phyloP scores from a whole-genome alignment of 30 jellyfish, hydroid and myxozoan species.

The Aurelia aurita complex sp. Pacific region DNA sequence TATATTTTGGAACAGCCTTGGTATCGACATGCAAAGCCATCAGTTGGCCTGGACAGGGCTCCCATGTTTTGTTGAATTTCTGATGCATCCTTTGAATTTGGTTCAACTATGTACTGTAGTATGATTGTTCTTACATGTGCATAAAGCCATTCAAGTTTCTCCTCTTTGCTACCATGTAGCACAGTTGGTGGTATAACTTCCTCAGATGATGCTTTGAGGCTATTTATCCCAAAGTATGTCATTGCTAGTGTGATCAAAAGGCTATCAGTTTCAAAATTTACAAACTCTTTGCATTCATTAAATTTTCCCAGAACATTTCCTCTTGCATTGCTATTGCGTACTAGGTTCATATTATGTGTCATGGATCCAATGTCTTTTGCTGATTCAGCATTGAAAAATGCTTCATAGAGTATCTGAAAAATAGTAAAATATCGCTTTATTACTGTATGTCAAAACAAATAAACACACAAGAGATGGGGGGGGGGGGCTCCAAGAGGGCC shows the following conservation, averaged over 20 bases:
- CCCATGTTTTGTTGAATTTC: background rate
- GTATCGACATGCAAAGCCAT: background rate
- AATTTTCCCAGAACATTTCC: constrained; percentile 17
- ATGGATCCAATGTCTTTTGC: constrained; percentile 35
- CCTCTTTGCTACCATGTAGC: too few relatives aligned
- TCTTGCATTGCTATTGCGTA: constrained; percentile 36
- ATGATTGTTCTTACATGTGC: constrained; percentile 3
- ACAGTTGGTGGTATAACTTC: constrained; percentile 29
- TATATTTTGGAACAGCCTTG: background rate
- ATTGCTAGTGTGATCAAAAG: constrained; percentile 1
- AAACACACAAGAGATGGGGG: too few relatives aligned
- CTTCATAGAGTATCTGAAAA: constrained; percentile 16
- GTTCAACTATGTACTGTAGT: background rate
- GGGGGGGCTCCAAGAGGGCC: too few relatives aligned
- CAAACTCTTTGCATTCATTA: constrained; percentile 39
- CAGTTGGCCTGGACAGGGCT: background rate
- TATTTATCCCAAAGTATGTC: constrained; percentile 29
- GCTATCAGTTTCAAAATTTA: constrained; percentile 24
- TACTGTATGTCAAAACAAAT: too few relatives aligned
- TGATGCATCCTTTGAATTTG: background rate
- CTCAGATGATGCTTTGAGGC: constrained; percentile 15
- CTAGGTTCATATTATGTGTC: constrained; percentile 22
- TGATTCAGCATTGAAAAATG: constrained; percentile 13
- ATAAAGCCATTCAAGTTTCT: background rate
- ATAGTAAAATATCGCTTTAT: too few relatives aligned